These are phyloP conservation scores for Coregonus clupeaformis DNA, from an alignment of 2,113 vertebrate genomes.

Conservation along the genomic window DNA sequence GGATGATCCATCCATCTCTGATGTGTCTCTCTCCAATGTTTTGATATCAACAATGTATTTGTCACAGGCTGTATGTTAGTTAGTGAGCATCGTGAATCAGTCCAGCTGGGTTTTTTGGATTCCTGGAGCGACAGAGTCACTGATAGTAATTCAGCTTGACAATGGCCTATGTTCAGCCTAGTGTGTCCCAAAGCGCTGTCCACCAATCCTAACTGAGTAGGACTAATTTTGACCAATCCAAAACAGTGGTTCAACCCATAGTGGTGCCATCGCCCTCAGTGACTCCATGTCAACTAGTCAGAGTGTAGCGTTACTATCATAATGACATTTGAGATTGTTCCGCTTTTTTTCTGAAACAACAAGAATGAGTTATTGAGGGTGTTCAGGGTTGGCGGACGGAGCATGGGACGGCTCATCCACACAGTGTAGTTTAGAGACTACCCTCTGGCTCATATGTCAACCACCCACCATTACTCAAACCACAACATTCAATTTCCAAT, in stretches of 20 bases:
- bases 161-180: background rate
- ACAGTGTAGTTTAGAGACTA: background rate
- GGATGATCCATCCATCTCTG: background rate
- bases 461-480: background rate
- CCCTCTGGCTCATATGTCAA: background rate
- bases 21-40: background rate
- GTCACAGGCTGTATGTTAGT: background rate
- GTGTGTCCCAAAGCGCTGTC: background rate
- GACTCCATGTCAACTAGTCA: background rate
- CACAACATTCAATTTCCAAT: background rate
- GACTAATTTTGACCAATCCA: background rate
- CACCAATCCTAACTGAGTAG: background rate
- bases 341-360: background rate
- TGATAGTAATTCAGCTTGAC: background rate
- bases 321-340: too few species aligned
- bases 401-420: background rate
- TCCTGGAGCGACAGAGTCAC: background rate
- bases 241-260: background rate
- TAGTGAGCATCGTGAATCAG: background rate
- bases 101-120: background rate
- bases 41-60: background rate
- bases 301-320: background rate
- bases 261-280: background rate
- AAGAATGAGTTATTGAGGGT: background rate
- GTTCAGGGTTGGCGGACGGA: background rate